phyloP scores from a whole-genome alignment of 1,140 invertebrate genomes.

The Pygmarrhopalites habei region DNA sequence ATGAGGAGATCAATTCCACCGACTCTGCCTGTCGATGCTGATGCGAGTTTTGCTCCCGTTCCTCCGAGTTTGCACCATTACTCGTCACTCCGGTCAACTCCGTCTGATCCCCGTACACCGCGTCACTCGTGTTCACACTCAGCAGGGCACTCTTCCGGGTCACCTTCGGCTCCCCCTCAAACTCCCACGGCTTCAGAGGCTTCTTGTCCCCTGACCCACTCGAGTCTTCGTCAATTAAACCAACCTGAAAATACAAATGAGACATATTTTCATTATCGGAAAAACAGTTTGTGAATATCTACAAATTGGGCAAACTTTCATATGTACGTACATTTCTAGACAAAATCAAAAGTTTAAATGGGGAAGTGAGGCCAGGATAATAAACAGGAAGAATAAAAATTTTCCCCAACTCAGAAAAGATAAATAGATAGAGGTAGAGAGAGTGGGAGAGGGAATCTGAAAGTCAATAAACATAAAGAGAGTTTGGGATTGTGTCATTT shows the following conservation, averaged over 20 bases:
- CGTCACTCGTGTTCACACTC: conserved; percentile 20
- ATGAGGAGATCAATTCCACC: background rate
- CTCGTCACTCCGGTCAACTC: too few relatives aligned
- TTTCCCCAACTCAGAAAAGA: too few relatives aligned
- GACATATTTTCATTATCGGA: background rate
- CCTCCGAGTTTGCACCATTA: too few relatives aligned
- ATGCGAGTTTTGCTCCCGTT: background rate
- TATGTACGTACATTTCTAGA: background rate
- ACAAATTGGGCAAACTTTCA: background rate
- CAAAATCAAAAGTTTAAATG: too few relatives aligned
- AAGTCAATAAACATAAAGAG: too few relatives aligned
- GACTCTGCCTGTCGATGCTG: background rate
- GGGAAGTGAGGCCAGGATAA: too few relatives aligned
- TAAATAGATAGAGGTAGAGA: too few relatives aligned
- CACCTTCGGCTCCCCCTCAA: conserved; percentile 22
- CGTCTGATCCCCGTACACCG: background rate
- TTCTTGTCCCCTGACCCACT: background rate
- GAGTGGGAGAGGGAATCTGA: too few relatives aligned
- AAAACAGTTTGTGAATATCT: background rate
- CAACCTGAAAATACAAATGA: background rate
- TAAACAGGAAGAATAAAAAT: too few relatives aligned
- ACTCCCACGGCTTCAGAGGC: background rate
- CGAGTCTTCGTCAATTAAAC: background rate
- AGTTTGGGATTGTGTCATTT: too few relatives aligned
- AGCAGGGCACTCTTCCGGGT: conserved; percentile 18